Percentiles rank a stretch among this genome's conserved stretches.
phyloP scores from a whole-genome alignment of 2,113 vertebrate genomes.

The Platysteira castanea region DNA sequence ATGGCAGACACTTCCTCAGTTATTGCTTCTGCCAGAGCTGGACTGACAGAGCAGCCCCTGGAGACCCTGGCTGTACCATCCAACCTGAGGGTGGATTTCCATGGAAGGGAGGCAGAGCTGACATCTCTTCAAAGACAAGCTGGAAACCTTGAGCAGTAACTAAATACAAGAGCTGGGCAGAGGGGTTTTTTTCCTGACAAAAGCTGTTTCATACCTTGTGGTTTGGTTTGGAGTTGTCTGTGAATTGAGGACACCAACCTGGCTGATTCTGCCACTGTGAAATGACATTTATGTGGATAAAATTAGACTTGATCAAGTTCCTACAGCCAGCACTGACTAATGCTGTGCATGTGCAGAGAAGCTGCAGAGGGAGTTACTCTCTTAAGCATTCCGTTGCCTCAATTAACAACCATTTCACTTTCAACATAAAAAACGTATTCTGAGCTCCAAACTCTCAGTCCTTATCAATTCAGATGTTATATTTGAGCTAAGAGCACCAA shows the following conservation, averaged over 20 bases:
- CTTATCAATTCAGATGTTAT: neutral
- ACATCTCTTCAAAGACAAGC: neutral
- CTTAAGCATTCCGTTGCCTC: neutral
- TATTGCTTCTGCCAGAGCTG: neutral
- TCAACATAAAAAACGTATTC: neutral
- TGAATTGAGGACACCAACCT: neutral
- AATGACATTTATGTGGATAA: neutral
- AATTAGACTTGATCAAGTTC: neutral
- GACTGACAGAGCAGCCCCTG: neutral
- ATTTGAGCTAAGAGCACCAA: neutral
- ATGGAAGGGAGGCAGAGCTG: neutral
- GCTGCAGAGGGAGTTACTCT: neutral
- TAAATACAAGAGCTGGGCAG: neutral
- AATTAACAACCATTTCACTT: neutral
- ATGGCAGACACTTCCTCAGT: neutral
- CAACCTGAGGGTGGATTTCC: neutral
- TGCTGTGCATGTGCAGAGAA: neutral
- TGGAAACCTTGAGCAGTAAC: neutral
- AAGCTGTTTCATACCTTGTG: neutral
- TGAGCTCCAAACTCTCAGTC: neutral
- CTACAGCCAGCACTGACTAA: neutral
- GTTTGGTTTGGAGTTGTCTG: neutral
- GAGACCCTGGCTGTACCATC: neutral
- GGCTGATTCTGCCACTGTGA: neutral
- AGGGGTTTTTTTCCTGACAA: neutral